Evolutionary conservation across 2,888 invertebrate species (phyloP).

Genomic region (Plebejus argus): DNA sequence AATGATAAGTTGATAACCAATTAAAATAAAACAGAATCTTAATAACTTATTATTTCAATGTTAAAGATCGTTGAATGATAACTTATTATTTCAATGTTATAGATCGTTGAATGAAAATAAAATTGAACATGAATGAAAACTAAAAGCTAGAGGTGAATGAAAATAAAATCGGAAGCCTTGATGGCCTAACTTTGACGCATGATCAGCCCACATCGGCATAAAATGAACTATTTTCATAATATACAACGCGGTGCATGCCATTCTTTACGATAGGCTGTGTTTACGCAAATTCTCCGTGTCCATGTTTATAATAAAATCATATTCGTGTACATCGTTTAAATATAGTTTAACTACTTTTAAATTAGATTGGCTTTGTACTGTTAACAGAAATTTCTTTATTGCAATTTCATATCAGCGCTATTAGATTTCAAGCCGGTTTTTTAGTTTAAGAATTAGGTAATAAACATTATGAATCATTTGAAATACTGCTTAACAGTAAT

Average conservation of each 20-base stretch:
- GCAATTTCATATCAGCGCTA: background rate
- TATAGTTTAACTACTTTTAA: background rate
- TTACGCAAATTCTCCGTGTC: conserved; percentile 28
- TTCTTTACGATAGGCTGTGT: conserved; percentile 32
- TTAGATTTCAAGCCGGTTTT: background rate
- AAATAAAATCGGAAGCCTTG: background rate
- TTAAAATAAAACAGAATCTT: background rate
- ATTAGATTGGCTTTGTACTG: background rate
- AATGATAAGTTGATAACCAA: background rate
- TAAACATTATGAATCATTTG: too few species aligned
- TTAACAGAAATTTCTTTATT: background rate
- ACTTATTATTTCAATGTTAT: background rate
- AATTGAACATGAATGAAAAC: background rate
- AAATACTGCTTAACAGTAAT: too few species aligned
- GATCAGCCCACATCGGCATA: conserved; percentile 19
- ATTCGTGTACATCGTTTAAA: background rate
- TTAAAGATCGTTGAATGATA: background rate
- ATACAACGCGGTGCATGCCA: conserved; percentile 23
- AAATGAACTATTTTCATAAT: conserved; percentile 11
- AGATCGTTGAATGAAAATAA: background rate
- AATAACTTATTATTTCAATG: background rate
- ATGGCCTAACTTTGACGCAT: conserved; percentile 15
- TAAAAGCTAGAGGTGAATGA: background rate
- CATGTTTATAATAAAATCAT: conserved; percentile 27
- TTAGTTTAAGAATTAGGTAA: background rate